Percentiles rank a stretch among this genome's conserved stretches.
Conservation (phyloP, 2,113 vertebrate genomes). For the Labrus mixtus region DNA sequence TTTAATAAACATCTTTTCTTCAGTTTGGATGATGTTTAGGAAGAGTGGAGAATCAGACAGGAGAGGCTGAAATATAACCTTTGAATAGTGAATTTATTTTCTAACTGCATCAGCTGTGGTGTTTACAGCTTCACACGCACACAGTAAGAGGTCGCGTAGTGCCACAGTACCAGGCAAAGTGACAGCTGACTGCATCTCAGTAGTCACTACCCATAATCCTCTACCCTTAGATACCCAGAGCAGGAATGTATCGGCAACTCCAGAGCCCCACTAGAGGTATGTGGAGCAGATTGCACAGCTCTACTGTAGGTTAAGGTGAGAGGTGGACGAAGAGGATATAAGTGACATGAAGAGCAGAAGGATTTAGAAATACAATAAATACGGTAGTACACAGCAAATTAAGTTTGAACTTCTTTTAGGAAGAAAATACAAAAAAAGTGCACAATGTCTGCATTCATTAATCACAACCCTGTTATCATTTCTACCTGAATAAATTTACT, state of each 20-base stretch:
- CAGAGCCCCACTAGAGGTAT: slow-evolving; percentile 7
- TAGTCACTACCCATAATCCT: slow-evolving; percentile 37
- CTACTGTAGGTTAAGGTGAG: neutral
- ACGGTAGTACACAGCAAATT: no score
- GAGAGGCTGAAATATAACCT: no score
- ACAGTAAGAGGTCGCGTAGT: neutral
- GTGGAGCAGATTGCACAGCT: slow-evolving; percentile 15
- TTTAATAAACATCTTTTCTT: no score
- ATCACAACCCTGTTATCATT: no score
- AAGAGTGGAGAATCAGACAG: no score
- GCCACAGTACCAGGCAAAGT: neutral
- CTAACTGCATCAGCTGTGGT: no score
- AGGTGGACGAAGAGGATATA: neutral
- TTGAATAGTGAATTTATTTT: no score
- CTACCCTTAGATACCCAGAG: slow-evolving; percentile 39
- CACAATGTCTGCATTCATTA: no score
- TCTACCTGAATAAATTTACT: no score
- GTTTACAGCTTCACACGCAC: neutral
- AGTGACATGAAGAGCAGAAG: neutral
- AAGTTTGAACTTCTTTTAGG: no score
- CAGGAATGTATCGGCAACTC: slow-evolving; percentile 54
- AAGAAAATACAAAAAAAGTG: no score
- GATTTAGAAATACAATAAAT: neutral
- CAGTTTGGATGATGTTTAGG: no score
- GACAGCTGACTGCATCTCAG: neutral